Evolutionary conservation across 2,113 vertebrate genomes (phyloP), one percentile per base, ranked within the genome.

Genomic region (Pedionomus torquatus): DNA sequence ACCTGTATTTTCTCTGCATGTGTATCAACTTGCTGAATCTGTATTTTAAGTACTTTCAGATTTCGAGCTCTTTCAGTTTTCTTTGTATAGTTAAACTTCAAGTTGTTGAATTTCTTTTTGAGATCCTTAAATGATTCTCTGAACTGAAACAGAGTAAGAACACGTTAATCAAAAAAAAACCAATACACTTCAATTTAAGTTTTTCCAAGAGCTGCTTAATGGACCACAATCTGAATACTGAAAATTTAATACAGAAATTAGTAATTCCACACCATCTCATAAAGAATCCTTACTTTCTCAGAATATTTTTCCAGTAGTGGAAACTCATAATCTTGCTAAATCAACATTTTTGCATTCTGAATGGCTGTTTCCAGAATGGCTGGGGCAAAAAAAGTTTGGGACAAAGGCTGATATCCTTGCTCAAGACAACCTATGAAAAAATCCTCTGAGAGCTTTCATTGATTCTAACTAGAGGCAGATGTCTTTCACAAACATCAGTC

Each of bases 101-200:
- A 91, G 90, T 99, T 99, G 96, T 99, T 99, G 97, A 99, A 98
- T 95, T 99, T 99, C 97, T 99, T 99, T 97, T 98, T 99, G 49
- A 99, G 97, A 93, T 99, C 99, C 96, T 98, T 99, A 96, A 99
- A 99, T 64, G 98, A 99, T 68, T 99, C 98, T 97, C 97, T 98
- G 81, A 99, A 95, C 99, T 99, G 95, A 95, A 98, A 98, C 14
- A 88, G 23, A 72, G 30, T 12, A 82, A 93, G 48, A 4, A n/a
- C 17, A 83, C 35, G n/a, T 90, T 66, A 91, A 54, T 39, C 17
- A 79, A 61, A 70, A 78, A 25, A 1, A 91, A 84, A 48, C 4
- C 10, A 81, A 5, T 4, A 57, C 11, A 21, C 1, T 28, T 74
- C 24, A 26, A 7, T 39, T 65, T n/a, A 72, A 10, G 1, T 20